phyloP scores from a whole-genome alignment of 2,113 vertebrate species.

The Calidris pygmaea region DNA sequence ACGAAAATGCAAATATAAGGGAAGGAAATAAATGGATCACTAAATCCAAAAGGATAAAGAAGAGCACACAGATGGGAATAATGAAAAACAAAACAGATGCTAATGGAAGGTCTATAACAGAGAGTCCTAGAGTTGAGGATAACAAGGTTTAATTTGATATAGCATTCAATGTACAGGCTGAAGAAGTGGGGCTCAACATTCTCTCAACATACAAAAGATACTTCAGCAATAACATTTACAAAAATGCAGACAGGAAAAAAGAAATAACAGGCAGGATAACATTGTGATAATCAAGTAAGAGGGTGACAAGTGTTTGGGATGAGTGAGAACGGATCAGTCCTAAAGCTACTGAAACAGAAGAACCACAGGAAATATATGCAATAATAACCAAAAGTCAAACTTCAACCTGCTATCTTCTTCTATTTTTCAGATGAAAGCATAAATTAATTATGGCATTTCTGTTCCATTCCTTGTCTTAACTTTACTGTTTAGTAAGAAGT shows the following conservation, averaged over 20 bases:
- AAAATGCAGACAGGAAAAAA: background rate
- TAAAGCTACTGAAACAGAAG: background rate
- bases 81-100: constrained; percentile 4
- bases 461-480: background rate
- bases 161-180: background rate
- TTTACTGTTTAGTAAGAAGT: background rate
- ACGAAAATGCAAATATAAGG: background rate
- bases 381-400: background rate
- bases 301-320: background rate
- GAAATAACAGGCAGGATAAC: background rate
- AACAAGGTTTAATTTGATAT: background rate
- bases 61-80: background rate
- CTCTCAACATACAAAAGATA: background rate
- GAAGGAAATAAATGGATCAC: constrained; percentile 2
- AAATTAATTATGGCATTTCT: background rate
- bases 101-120: background rate
- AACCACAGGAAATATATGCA: background rate
- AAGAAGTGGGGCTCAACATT: background rate
- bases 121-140: background rate
- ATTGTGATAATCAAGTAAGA: background rate
- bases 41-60: constrained; percentile 22
- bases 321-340: background rate
- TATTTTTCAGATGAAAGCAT: background rate
- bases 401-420: background rate
- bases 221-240: background rate